These are phyloP conservation scores for Meteorus sp. DNA, from an alignment of 1,140 invertebrate genomes.

Conservation along the genomic window DNA sequence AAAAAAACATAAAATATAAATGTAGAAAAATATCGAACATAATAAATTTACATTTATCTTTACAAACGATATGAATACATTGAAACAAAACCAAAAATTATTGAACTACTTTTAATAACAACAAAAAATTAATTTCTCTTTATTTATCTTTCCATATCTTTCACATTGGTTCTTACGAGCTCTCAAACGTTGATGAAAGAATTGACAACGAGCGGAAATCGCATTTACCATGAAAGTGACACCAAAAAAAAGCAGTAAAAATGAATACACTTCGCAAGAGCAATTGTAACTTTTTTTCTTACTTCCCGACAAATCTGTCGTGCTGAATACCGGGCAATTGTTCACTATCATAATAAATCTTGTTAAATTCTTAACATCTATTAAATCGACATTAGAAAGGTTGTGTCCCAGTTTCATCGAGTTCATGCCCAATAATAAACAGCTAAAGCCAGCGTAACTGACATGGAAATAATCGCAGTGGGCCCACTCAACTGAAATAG, in stretches of 20 bases:
- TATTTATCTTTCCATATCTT: too few species aligned
- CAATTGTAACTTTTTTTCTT: too few species aligned
- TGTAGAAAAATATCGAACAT: background rate
- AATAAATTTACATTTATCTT: background rate
- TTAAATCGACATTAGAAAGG: slow-evolving; percentile 15
- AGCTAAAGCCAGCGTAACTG: background rate
- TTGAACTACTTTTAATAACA: too few species aligned
- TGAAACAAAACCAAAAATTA: background rate
- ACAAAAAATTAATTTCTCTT: background rate
- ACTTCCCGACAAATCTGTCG: too few species aligned
- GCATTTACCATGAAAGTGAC: background rate
- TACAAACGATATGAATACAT: background rate
- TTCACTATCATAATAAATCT: background rate
- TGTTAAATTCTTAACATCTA: background rate
- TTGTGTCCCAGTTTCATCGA: slow-evolving; percentile 3
- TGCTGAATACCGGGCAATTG: background rate
- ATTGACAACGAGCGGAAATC: background rate
- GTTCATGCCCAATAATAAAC: background rate
- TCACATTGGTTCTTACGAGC: too few species aligned
- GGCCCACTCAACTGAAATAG: too few species aligned
- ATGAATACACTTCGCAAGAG: too few species aligned
- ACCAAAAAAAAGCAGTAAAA: too few species aligned
- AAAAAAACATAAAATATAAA: background rate
- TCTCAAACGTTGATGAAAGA: background rate
- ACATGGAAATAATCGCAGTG: slow-evolving; percentile 7